Percentiles rank a stretch among this genome's conserved stretches.
Evolutionary conservation across 1,140 invertebrate species (phyloP).

Genomic region (Cotesia vestalis): DNA sequence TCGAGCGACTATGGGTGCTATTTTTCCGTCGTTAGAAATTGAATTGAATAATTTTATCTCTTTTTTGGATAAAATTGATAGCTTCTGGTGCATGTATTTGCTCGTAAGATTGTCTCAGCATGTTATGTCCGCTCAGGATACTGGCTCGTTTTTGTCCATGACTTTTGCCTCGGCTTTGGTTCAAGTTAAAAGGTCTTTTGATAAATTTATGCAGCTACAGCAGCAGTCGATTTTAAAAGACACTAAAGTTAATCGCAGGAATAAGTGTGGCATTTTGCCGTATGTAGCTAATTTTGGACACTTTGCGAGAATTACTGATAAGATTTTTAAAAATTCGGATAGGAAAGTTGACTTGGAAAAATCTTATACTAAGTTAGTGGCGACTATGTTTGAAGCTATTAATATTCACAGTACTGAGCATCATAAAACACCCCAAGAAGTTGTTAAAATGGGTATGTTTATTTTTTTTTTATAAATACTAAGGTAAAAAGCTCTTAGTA

Average conservation of each 20-base stretch:
- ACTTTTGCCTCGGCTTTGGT: slow-evolving; percentile 88
- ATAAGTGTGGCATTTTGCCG: slow-evolving; percentile 90
- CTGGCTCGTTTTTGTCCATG: slow-evolving; percentile 90
- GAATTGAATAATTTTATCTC: slow-evolving; percentile 87
- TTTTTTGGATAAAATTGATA: slow-evolving; percentile 87
- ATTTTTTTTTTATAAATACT: neutral
- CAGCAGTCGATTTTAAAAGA: slow-evolving; percentile 85
- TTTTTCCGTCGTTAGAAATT: slow-evolving; percentile 86
- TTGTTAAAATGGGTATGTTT: slow-evolving; percentile 86
- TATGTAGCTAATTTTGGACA: slow-evolving; percentile 92
- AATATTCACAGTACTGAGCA: slow-evolving; percentile 83
- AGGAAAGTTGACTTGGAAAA: slow-evolving; percentile 95
- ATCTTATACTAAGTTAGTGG: slow-evolving; percentile 88
- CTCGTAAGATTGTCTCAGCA: slow-evolving; percentile 89
- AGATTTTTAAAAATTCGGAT: slow-evolving; percentile 86
- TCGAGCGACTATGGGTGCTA: slow-evolving; percentile 83
- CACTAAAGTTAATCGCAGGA: slow-evolving; percentile 74
- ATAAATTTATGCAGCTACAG: slow-evolving; percentile 90
- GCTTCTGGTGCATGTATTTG: slow-evolving; percentile 92
- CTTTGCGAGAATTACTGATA: slow-evolving; percentile 87
- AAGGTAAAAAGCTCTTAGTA: neutral
- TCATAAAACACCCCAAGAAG: slow-evolving; percentile 92
- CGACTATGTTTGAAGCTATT: slow-evolving; percentile 88
- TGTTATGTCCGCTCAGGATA: slow-evolving; percentile 89
- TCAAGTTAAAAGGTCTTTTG: slow-evolving; percentile 94